Conservation (phyloP, 1,140 invertebrate genomes). For the Riptortus pedestris region DNA sequence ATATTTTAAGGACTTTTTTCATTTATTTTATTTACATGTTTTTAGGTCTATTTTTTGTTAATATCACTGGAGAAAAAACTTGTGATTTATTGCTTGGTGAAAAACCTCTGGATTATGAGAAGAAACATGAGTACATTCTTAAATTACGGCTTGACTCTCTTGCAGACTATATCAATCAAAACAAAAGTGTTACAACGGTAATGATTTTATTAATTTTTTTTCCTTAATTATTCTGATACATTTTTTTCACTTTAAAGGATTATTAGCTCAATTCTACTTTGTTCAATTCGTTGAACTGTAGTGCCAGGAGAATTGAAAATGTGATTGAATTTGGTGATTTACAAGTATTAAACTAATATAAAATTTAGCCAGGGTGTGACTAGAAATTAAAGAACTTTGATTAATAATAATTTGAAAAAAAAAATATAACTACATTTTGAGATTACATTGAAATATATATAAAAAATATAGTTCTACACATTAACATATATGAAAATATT, state of each 20-base stretch:
- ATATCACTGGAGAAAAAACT: slow-evolving; percentile 62
- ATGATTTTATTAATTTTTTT: slow-evolving; percentile 24
- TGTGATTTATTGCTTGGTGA: slow-evolving; percentile 60
- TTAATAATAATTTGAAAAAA: neutral
- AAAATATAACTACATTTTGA: neutral
- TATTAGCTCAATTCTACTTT: too few relatives aligned
- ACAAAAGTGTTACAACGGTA: slow-evolving; percentile 54
- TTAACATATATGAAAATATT: too few relatives aligned
- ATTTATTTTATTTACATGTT: neutral
- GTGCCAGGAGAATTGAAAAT: too few relatives aligned
- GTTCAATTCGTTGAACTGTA: too few relatives aligned
- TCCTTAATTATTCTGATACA: slow-evolving; percentile 5
- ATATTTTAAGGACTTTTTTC: too few relatives aligned
- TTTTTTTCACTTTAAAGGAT: too few relatives aligned
- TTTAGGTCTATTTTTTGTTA: slow-evolving; percentile 56
- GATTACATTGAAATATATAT: neutral
- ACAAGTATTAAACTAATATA: too few relatives aligned
- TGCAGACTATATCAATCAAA: slow-evolving; percentile 58
- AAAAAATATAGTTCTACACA: too few relatives aligned
- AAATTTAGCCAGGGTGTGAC: too few relatives aligned
- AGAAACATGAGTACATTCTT: slow-evolving; percentile 56
- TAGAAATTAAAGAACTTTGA: neutral
- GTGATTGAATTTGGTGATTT: too few relatives aligned
- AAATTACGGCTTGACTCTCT: slow-evolving; percentile 64
- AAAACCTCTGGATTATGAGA: slow-evolving; percentile 60